These are phyloP conservation scores for Atractosteus spatula DNA, from an alignment of 2,113 vertebrate genomes.

Conservation along the genomic window DNA sequence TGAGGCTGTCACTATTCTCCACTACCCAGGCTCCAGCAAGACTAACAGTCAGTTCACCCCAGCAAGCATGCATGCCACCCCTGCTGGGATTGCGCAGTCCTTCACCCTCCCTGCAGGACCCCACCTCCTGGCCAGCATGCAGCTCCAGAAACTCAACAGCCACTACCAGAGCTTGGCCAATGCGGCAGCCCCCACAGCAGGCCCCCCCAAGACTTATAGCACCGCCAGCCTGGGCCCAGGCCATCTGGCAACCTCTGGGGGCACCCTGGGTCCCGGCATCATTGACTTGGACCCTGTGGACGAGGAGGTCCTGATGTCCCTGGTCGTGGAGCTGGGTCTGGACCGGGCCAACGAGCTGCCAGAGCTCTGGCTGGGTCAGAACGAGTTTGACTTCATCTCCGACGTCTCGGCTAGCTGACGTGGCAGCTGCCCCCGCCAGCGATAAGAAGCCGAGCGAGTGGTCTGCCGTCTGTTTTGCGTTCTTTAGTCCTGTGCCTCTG, in stretches of 20 bases:
- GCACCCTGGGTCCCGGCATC: constrained; percentile 41
- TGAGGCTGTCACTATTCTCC: constrained; percentile 60
- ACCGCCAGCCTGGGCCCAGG: constrained; percentile 24
- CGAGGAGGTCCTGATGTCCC: constrained; percentile 75
- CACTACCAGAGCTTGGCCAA: constrained; percentile 67
- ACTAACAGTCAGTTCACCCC: constrained; percentile 45
- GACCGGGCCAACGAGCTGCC: constrained; percentile 76
- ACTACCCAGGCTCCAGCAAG: constrained; percentile 58
- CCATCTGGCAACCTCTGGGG: constrained; percentile 42
- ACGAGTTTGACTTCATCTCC: constrained; percentile 75
- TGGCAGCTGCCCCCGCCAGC: background rate
- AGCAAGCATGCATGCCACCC: constrained; percentile 39
- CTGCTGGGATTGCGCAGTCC: constrained; percentile 61
- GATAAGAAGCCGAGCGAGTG: too few species aligned
- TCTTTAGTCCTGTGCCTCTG: too few species aligned
- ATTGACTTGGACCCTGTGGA: constrained; percentile 75
- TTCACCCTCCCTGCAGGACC: constrained; percentile 62
- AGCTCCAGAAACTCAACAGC: constrained; percentile 79
- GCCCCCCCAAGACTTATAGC: constrained; percentile 43
- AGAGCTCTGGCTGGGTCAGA: constrained; percentile 82
- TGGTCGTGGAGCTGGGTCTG: constrained; percentile 80
- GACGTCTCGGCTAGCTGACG: constrained; percentile 69
- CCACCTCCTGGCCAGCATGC: constrained; percentile 72
- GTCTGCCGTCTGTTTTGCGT: too few species aligned
- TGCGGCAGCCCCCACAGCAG: background rate